These are phyloP conservation scores for Loris lydekkerianus DNA, from an alignment of 2,797 vertebrate species.

Conservation along the genomic window DNA sequence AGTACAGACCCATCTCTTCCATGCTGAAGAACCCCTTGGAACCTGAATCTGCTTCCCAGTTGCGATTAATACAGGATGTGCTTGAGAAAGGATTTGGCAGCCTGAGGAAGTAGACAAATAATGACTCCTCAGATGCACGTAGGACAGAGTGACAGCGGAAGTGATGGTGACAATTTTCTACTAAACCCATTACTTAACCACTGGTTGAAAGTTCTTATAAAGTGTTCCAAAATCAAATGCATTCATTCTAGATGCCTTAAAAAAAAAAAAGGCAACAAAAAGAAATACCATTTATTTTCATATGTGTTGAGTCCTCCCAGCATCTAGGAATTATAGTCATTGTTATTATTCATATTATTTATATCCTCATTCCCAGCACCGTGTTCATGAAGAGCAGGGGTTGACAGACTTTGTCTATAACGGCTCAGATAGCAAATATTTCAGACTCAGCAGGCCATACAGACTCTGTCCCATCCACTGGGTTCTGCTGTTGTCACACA, in stretches of 20 bases:
- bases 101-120: background rate
- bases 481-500: background rate
- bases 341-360: background rate
- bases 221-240: conserved; percentile 30
- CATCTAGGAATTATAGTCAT: background rate
- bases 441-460: background rate
- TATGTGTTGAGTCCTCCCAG: background rate
- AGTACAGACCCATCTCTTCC: background rate
- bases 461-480: background rate
- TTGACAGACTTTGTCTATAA: background rate
- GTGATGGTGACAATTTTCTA: background rate
- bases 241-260: background rate
- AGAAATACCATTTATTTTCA: background rate
- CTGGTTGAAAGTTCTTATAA: conserved; percentile 16
- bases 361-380: background rate
- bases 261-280: background rate
- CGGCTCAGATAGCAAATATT: background rate
- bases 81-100: background rate
- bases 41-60: background rate
- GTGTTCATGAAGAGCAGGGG: background rate
- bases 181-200: background rate
- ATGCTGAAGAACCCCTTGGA: background rate
- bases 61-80: background rate
- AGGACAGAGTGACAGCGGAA: conserved; percentile 6
- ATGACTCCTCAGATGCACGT: background rate